A percentile compares a stretch with the other conserved stretches of the same genome.
Conservation (phyloP, 2,888 invertebrate species). For the Phengaris alcon region DNA sequence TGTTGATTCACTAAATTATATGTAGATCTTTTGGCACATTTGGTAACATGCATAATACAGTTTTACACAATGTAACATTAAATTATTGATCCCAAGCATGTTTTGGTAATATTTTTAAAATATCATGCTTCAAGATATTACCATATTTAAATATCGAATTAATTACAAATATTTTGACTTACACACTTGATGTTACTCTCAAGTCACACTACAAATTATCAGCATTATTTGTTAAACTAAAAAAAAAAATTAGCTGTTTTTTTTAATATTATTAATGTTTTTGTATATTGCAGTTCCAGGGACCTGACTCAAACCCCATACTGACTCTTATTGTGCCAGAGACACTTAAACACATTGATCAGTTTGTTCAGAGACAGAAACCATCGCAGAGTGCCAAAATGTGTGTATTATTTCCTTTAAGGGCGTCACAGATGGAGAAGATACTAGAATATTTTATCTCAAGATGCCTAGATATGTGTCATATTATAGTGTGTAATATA, state of each 20-base stretch:
- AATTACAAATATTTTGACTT: too few species aligned
- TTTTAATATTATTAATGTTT: too few species aligned
- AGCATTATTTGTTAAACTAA: too few species aligned
- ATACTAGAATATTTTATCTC: not conserved
- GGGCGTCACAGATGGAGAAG: too few species aligned
- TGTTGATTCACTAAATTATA: not conserved
- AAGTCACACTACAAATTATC: too few species aligned
- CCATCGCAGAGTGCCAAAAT: constrained; percentile 47
- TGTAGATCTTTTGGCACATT: not conserved
- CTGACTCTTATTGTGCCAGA: constrained; percentile 64
- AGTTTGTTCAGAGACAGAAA: constrained; percentile 64
- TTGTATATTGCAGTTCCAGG: constrained; percentile 52
- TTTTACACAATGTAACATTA: not conserved
- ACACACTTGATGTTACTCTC: too few species aligned
- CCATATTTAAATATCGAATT: too few species aligned
- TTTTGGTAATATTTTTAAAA: too few species aligned
- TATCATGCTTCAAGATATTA: too few species aligned
- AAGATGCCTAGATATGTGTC: not conserved
- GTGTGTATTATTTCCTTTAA: constrained; percentile 48
- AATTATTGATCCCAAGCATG: too few species aligned
- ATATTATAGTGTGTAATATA: too few species aligned
- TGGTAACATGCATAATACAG: not conserved
- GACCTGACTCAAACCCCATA: constrained; percentile 51
- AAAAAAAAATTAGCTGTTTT: too few species aligned
- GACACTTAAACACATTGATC: constrained; percentile 62